Evolutionary conservation across 2,797 vertebrate species (phyloP), one percentile per base, ranked within the genome.

Genomic region (Anguilla megastoma): DNA sequence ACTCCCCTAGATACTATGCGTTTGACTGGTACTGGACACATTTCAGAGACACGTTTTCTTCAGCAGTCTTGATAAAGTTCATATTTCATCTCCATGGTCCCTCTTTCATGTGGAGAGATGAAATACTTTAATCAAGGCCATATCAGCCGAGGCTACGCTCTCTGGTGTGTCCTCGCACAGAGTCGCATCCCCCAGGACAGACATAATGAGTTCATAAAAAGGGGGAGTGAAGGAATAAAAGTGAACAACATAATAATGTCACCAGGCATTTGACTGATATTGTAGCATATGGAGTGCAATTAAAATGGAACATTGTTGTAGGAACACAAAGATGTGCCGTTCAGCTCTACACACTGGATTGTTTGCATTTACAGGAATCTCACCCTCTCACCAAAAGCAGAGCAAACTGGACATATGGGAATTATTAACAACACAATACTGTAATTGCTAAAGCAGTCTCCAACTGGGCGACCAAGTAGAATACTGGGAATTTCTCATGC

Each of bases 121-220:
- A 90, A 90, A 90, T 86, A 86, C 76, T 91, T 91, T 91, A 87
- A 92, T 91, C 90, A 92, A 86, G 87, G 87, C 48, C 76, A 71
- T 83, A 90, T 71, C 82, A 87, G 45, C 86, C 0, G 10, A 66
- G 80, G 85, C 18, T 10, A 58, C 54, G 7, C 80, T 86, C 87
- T 80, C 52, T 84, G 33, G 74, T 84, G 88, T 89, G 86, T 89
- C 79, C 30, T 86, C 30, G n/a, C 56, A 90, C 85, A 88, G 86
- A 87, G 48, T 36, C 45, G 45, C 18, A 66, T 91, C 90, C 89
- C 89, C 41, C 0, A n/a, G 88, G 92, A 90, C 76, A 2, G 66
- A 41, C 84, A 74, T 92, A 93, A 93, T 92, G 92, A 93, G 91
- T 91, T 91, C 91, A 92, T 91, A 92, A 93, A 92, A 93, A 91